Percentiles rank a stretch among this genome's conserved stretches.
phyloP scores from a whole-genome alignment of 2,113 vertebrate species.

The Mormyrus lacerda region DNA sequence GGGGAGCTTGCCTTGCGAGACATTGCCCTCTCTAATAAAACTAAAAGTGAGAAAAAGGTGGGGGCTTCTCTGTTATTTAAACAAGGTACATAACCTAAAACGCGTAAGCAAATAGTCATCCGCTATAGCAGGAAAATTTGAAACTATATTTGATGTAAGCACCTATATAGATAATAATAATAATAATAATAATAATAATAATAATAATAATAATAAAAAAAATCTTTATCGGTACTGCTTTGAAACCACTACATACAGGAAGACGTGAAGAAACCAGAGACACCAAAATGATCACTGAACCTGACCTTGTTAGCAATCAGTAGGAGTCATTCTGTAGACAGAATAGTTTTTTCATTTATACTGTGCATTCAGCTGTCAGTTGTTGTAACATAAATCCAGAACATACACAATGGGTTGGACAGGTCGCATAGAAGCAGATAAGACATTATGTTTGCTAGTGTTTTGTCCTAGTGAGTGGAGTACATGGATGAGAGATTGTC shows the following conservation, averaged over 20 bases:
- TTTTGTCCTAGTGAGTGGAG: background rate
- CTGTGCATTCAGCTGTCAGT: background rate
- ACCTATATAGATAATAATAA: background rate
- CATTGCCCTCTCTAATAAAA: background rate
- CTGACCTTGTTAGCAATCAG: background rate
- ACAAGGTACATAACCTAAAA: background rate
- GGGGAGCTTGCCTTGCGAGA: background rate
- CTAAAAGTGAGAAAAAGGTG: background rate
- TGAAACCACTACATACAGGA: background rate
- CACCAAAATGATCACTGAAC: background rate
- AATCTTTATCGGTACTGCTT: background rate
- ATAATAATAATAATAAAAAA: too few species aligned
- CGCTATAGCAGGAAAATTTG: background rate
- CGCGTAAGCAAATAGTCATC: background rate
- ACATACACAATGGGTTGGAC: background rate
- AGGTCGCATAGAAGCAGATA: background rate
- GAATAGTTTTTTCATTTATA: background rate
- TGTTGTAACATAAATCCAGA: background rate
- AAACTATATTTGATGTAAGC: background rate
- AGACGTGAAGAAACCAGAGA: background rate
- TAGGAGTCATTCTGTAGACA: background rate
- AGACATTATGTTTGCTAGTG: background rate
- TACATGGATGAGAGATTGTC: background rate
- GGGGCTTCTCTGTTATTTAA: background rate
- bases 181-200: background rate